Conservation (phyloP, 2,113 vertebrate genomes). For the Oncorhynchus tshawytscha region DNA sequence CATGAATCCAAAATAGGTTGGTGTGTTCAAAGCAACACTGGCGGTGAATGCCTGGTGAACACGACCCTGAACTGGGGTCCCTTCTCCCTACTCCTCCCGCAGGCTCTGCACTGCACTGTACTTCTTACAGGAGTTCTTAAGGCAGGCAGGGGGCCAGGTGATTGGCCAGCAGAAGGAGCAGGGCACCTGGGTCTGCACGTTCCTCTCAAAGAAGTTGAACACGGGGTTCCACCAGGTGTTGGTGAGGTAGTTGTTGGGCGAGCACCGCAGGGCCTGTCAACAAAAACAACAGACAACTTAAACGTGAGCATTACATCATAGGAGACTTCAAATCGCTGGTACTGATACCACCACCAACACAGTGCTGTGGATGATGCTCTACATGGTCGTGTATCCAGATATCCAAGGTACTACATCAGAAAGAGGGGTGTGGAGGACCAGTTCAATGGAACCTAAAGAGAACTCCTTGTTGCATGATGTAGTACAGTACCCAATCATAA, state of each 20-base stretch:
- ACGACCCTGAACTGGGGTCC: background rate
- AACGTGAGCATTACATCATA: constrained; percentile 76
- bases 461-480: too few relatives aligned
- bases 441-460: too few relatives aligned
- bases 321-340: constrained; percentile 90
- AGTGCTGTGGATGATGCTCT: constrained; percentile 92
- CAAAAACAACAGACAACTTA: constrained; percentile 1
- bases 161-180: constrained; percentile 92
- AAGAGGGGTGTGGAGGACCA: background rate
- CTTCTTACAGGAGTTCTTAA: constrained; percentile 94
- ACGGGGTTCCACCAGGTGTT: constrained; percentile 97
- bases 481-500: too few relatives aligned
- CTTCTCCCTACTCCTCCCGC: constrained; percentile 58
- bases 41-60: too few relatives aligned
- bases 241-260: constrained; percentile 92
- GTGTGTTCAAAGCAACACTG: constrained; percentile 6
- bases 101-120: constrained; percentile 92
- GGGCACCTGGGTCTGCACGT: constrained; percentile 89
- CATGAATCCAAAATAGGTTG: constrained; percentile 6
- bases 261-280: constrained; percentile 85
- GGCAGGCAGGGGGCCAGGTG: constrained; percentile 90
- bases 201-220: constrained; percentile 95
- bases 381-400: constrained; percentile 84
- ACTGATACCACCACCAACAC: constrained; percentile 96
- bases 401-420: constrained; percentile 80